Base-by-base conservation (phyloP, 2,888 invertebrate genomes). In the Melinopterus prodromus region DNA sequence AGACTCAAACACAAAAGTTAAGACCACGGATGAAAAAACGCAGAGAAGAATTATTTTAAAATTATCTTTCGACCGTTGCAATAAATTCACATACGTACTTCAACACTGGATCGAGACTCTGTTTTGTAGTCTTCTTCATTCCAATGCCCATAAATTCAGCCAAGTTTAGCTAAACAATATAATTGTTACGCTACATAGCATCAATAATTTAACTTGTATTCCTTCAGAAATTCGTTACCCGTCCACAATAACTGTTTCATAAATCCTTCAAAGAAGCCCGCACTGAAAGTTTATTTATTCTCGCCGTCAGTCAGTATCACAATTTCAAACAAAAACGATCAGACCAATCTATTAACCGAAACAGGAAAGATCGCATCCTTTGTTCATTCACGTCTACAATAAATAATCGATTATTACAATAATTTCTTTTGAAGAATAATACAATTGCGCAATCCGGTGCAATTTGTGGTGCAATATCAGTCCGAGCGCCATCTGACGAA, bases 141-240 rank as follows among this genome's bases (percentile, higher is more conserved):
- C 53, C 53, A 12, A 9, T 53, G 12, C 53, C 53, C 7, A 53
- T 53, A 53, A 53, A 53, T 53, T 53, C 53, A 7, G 5, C 9
- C 53, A 3, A 12, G 53, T 53, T 53, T 53, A 53, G 53, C 53
- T 53, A 53, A 53, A 53, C 53, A 53, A 53, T 53, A 53, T 53
- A 53, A 53, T 53, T 53, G 53, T 53, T 53, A 53, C 53, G 53
- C 53, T 53, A 53, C 53, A 53, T 53, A 53, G 53, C 53, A 53
- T 12, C 53, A 12, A 53, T 53, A 53, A 53, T 53, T 53, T 53
- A 53, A 53, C 7, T 53, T 53, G 9, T 53, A 12, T 53, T 53
- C 12, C 12, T 6, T 53, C 53, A 53, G 53, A 53, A 53, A 53
- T 53, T 53, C 9, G 53, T 53, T 7, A 53, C 9, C 53, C 53